Percentiles rank a stretch among this genome's conserved stretches.
These are phyloP conservation scores for Eristalinus sepulchralis DNA, from an alignment of 2,888 invertebrate genomes.

Conservation along the genomic window DNA sequence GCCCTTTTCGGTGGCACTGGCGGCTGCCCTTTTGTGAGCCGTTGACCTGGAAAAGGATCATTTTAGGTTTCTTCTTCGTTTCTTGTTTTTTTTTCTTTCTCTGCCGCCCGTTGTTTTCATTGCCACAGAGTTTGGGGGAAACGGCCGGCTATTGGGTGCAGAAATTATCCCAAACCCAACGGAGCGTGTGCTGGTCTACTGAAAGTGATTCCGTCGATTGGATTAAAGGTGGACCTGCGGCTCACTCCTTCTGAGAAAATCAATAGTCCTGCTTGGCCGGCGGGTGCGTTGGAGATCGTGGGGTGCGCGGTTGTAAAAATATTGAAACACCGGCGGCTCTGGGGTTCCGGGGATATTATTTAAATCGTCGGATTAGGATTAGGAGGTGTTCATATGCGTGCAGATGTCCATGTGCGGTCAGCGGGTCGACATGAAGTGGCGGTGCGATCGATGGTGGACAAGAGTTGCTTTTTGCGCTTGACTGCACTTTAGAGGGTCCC, in stretches of 20 bases:
- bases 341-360: not conserved
- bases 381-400: not conserved
- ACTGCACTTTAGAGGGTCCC: not conserved
- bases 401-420: not conserved
- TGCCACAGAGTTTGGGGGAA: slow-evolving; percentile 6
- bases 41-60: slow-evolving; percentile 67
- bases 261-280: slow-evolving; percentile 6
- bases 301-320: not conserved
- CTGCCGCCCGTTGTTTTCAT: not conserved
- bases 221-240: slow-evolving; percentile 24
- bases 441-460: not conserved
- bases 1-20: slow-evolving; percentile 40
- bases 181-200: slow-evolving; percentile 30
- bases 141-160: slow-evolving; percentile 11
- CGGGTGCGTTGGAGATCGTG: not conserved
- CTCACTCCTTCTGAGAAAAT: slow-evolving; percentile 11
- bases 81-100: slow-evolving; percentile 3
- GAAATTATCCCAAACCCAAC: slow-evolving; percentile 35
- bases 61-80: slow-evolving; percentile 35
- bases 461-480: not conserved
- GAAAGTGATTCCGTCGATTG: slow-evolving; percentile 48
- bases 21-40: slow-evolving; percentile 56
- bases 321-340: not conserved
- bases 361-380: not conserved
- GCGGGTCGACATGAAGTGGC: not conserved